Base-by-base conservation (phyloP, 1,140 invertebrate genomes). In the Ostrea denselamellosa region DNA sequence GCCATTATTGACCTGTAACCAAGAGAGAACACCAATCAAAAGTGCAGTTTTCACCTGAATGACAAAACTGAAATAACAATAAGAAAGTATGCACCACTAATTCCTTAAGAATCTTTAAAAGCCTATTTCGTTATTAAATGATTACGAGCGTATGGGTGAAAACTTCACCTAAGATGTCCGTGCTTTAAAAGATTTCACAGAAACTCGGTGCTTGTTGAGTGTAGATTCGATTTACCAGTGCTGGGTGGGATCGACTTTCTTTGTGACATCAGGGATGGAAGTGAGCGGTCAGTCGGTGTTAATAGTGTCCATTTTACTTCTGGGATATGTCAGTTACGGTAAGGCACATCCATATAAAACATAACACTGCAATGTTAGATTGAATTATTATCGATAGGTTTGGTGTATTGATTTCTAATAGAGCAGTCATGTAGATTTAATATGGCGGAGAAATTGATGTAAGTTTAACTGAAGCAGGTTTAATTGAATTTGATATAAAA, bases 1-100 rank as follows among this genome's bases (percentile, higher is more conserved):
- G 9, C 9, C 28, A 25, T 77, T 77, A 77, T 77, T 77, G 68
- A 77, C 28, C 34, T 12, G 68, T 77, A 77, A 77, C 68, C 68
- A 77, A 77, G 68, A 77, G 68, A 5, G 68, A 77, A 34, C 68
- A 14, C 68, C 68, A 77, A 77, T 77, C 68, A 77, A 12, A 77
- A 34, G 34, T 77, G 25, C 68, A 28, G 68, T 77, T 25, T 77
- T 77, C 14, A 77, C 68, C 25, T 34, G 68, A 34, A 12, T 12
- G 68, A 77, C 25, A 77, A 77, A n/a, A 5, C 68, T 10, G 28
- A 9, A 10, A 28, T 34, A 34, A 77, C 25, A 77, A 77, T 77
- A 12, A 14, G 68, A 25, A 77, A 77, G 28, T 25, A 77, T 77
- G 68, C 68, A 77, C 68, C 68, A 34, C 22, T 77, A 34, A 28